Evolutionary conservation across 2,797 vertebrate species (phyloP), one percentile per base, ranked within the genome.

Genomic region (Cuniculus paca): DNA sequence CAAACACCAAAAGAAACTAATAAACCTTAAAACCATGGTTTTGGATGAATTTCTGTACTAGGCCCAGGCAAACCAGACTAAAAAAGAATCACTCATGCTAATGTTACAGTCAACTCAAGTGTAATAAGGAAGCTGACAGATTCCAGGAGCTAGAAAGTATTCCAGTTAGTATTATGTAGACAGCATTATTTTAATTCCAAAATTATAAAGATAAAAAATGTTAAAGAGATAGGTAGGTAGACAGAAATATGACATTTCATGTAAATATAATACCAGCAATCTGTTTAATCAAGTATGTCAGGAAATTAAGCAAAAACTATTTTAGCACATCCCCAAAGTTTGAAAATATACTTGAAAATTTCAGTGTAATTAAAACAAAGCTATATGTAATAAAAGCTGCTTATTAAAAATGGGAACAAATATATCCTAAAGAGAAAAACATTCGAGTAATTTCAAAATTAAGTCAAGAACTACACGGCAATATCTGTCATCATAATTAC

Each of bases 261-360:
- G 26, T 80, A 79, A 85, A 20, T 61, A 61, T 82, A 39, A 22
- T 36, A 28, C 45, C 24, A 45, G 7, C 22, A 74, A 10, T 58
- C 36, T 58, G 6, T 54, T 42, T 65, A 83, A 88, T 61, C 20
- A 65, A 65, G 5, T 13, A 65, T 19, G n/a, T 36, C 26, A 83
- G 5, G 34, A 92, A 86, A 39, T 84, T 72, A 61, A 80, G 5
- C 17, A 36, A 74, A 4, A 56, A 78, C 20, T 60, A 6, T 36
- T 72, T 61, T 31, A 20, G 56, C 1, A 42, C 8, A 63, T 31
- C 2, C 13, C 5, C 20, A 68, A 68, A 77, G 45, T 87, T 85
- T 56, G n/a, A 83, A 95, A 91, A 83, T 58, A 83, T 24, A 52
- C 63, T 78, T 88, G 12, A 10, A 58, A 90, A 70, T 50, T 77